Percentiles rank a stretch among this genome's conserved stretches.
Evolutionary conservation across 2,113 vertebrate species (phyloP).

Genomic region (Holacanthus passer): DNA sequence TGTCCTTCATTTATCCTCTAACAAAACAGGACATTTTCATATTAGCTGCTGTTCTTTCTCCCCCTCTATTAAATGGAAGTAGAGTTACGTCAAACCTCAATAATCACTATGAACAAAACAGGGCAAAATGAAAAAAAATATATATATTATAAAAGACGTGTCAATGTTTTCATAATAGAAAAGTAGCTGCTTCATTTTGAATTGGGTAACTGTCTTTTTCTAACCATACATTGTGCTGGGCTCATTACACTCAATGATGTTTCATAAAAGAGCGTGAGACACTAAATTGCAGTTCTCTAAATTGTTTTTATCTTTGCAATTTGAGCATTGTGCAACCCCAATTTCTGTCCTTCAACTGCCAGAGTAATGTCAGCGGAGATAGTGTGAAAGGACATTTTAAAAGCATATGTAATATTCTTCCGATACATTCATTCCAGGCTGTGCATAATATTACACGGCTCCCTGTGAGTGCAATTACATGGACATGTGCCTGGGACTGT

Average conservation of each 20-base stretch:
- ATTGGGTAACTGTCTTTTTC: neutral
- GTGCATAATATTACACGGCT: slow-evolving; percentile 52
- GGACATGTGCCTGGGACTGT: slow-evolving; percentile 33
- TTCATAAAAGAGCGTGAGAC: neutral
- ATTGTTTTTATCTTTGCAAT: slow-evolving; percentile 8
- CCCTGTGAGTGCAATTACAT: slow-evolving; percentile 51
- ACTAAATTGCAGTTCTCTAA: neutral
- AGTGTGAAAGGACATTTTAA: slow-evolving; percentile 45
- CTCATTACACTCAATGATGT: neutral
- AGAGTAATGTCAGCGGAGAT: slow-evolving; percentile 23
- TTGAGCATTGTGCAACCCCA: slow-evolving; percentile 5
- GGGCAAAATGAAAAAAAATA: neutral
- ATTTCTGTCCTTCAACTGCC: slow-evolving; percentile 40
- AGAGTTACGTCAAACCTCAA: neutral
- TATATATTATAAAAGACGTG: neutral
- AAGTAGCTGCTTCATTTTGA: neutral
- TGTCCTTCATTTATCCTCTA: slow-evolving; percentile 36
- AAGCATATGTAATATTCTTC: slow-evolving; percentile 47
- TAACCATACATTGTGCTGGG: neutral
- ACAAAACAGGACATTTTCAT: neutral
- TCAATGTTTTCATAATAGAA: neutral
- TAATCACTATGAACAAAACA: neutral
- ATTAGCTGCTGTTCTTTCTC: neutral
- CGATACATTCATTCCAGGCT: slow-evolving; percentile 37
- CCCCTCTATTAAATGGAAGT: neutral